Evolutionary conservation across 1,140 invertebrate genomes (phyloP).

Genomic region (Atta cephalotes): DNA sequence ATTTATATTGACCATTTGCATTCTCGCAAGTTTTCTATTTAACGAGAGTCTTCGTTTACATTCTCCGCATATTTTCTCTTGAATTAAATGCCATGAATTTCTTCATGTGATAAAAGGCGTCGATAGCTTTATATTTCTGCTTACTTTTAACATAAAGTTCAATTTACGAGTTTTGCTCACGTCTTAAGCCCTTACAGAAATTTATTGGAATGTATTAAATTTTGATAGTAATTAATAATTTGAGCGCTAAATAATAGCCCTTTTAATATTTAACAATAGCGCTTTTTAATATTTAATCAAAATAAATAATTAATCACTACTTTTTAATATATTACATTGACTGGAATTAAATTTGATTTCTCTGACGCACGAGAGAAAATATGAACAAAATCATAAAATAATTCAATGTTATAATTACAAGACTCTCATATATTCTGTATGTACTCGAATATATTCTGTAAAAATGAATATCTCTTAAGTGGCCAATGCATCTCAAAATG

Average conservation of each 20-base stretch:
- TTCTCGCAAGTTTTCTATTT: conserved; percentile 10
- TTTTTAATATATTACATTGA: no score
- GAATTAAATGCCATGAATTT: not conserved
- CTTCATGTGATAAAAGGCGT: not conserved
- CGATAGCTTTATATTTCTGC: not conserved
- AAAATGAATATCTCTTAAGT: not conserved
- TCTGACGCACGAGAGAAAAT: not conserved
- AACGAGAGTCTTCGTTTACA: conserved; percentile 10
- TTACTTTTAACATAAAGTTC: conserved; percentile 11
- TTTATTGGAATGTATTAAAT: no score
- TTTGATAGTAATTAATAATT: no score
- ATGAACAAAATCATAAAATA: not conserved
- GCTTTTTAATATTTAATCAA: no score
- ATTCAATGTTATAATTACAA: conserved; percentile 1
- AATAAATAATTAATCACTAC: no score
- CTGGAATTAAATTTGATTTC: no score
- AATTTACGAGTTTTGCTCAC: not conserved
- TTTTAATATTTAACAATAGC: no score
- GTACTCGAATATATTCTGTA: not conserved
- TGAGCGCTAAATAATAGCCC: no score
- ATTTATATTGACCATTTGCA: conserved; percentile 45
- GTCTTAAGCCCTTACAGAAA: not conserved
- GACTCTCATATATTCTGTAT: no score
- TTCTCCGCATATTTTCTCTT: not conserved
- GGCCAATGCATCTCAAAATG: conserved; percentile 22